Conservation (phyloP, 2,797 vertebrate species). For the Hypotaenidia okinawae region DNA sequence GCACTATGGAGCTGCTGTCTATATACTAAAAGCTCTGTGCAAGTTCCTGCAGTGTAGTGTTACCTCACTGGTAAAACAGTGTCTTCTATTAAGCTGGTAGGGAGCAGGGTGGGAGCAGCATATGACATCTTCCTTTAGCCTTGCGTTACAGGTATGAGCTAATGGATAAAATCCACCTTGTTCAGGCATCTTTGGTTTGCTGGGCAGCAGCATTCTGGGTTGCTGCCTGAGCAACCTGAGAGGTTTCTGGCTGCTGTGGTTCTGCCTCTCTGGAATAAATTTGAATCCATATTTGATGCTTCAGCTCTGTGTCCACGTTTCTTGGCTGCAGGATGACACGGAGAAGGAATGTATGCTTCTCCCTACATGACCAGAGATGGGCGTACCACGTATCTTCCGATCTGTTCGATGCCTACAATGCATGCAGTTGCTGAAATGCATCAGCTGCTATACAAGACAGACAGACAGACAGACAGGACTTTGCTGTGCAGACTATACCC, state of each 20-base stretch:
- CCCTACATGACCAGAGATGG: neutral
- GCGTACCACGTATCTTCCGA: neutral
- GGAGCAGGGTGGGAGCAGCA: neutral
- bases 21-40: neutral
- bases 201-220: neutral
- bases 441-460: neutral
- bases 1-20: neutral
- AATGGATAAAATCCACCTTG: neutral
- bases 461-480: neutral
- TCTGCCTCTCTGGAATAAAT: neutral
- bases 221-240: neutral
- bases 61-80: neutral
- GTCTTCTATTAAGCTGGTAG: neutral
- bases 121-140: neutral
- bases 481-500: neutral
- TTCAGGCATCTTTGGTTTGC: neutral
- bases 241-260: neutral
- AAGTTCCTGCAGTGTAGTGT: neutral
- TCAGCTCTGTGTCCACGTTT: neutral
- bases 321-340: neutral
- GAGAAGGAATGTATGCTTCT: neutral
- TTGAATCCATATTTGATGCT: neutral
- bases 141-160: neutral
- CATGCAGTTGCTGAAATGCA: rapidly evolving
- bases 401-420: rapidly evolving